Base-by-base conservation (phyloP, 2,888 invertebrate genomes). In the Psococerastis gibbosa region DNA sequence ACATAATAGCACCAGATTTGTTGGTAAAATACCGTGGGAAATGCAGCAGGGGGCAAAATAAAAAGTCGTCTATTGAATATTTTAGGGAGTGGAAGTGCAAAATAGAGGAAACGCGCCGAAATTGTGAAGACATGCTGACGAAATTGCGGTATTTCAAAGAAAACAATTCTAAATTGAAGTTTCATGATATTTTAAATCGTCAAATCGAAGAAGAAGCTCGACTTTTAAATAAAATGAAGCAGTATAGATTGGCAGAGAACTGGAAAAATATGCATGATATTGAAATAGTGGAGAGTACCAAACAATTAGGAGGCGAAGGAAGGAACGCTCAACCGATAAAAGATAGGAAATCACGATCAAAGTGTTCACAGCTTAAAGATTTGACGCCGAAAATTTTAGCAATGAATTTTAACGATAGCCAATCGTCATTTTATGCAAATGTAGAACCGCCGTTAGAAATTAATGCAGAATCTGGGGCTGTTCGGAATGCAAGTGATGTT, bases 81-180 rank as follows among this genome's bases (percentile, higher is more conserved):
- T 38, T 38, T 22, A 16, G 38, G 6, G 44, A 48, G 15, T 48
- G 48, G 48, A 48, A 48, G 23, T 33, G 41, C 22, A 16, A 45
- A n/a, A 42, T 48, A 15, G 48, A 48, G 20, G 45, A 46, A 23
- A 48, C 48, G 18, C 33, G 48, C 22, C 43, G 42, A 23, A 48
- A 33, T 20, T 48, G 48, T 34, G 48, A 48, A 27, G 46, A 48
- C 22, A 48, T 48, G 48, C 41, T 48, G 23, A 42, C 43, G 17
- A 48, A 48, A 31, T 33, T 48, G 31, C 45, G 44, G 34, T 43
- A 42, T 15, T 42, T 48, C 13, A 48, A 42, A 42, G 48, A 48
- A 4, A 42, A 43, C 27, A 45, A 48, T 32, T 22, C 43, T 8
- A 48, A 45, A 3, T 43, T 23, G 3, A 46, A 46, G 38, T 33